Evolutionary conservation across 2,888 invertebrate genomes (phyloP), one percentile per base, ranked within the genome.

Genomic region (Morinoia aosen): DNA sequence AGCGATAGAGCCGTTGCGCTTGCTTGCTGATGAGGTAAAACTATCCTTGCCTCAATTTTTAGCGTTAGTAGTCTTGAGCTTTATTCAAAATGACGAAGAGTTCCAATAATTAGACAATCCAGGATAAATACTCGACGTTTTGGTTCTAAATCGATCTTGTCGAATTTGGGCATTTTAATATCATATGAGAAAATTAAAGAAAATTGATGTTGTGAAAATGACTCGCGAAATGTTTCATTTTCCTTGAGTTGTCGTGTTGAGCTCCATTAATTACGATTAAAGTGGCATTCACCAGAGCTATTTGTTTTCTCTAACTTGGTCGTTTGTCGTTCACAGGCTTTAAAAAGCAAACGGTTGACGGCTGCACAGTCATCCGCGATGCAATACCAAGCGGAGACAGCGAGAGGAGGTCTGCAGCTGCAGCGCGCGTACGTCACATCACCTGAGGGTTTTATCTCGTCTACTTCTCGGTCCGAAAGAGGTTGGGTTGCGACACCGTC

Each of bases 311-410:
- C 93, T 93, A 93, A 93, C 93, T 57, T 19, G 16, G 48, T 93
- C 58, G 57, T 93, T 93, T 93, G 25, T 93, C 58, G 33, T 93
- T 93, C 57, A 57, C 93, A 93, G 93, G 93, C 56, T 48, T 11
- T 33, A n/a, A 93, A 93, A 57, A 93, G 19, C 57, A 57, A 56
- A 48, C 56, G 93, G 93, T 33, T 57, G 93, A 57, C 58, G 93
- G 25, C 56, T 25, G 12, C 93, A 56, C 57, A 93, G 8, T 56
- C n/a, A 39, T n/a, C 93, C 25, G 16, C 93, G 57, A 57, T 93
- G 93, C 93, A n/a, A 33, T 48, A 48, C n/a, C 48, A 19, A 93
- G 56, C 57, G 93, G 93, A 19, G 11, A 57, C 57, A 11, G n/a
- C 56, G 48, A 93, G 57, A 39, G 40, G 90, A 11, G 90, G 90